Evolutionary conservation across 2,888 invertebrate species (phyloP).

Genomic region (Meganola albula): DNA sequence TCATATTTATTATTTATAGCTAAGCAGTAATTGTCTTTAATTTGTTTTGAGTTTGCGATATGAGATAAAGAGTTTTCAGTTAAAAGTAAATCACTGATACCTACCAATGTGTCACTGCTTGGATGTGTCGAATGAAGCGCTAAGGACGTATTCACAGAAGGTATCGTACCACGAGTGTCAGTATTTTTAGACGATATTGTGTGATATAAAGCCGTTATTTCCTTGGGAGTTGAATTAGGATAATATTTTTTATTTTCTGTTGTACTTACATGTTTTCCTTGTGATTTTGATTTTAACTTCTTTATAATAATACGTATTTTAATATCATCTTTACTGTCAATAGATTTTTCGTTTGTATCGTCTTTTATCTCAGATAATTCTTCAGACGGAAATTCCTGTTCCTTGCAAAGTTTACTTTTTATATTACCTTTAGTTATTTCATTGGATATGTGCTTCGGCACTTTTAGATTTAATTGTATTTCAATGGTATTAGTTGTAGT

Average conservation of each 20-base stretch:
- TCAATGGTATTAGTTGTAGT: constrained; percentile 50
- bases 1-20: constrained; percentile 4
- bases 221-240: constrained; percentile 38
- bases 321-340: constrained; percentile 45
- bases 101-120: neutral
- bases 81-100: too few relatives aligned
- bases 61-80: too few relatives aligned
- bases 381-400: too few relatives aligned
- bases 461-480: constrained; percentile 53
- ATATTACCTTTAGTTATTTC: constrained; percentile 43
- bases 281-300: constrained; percentile 37
- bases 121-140: constrained; percentile 23
- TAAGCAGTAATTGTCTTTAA: neutral
- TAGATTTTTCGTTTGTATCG: constrained; percentile 13
- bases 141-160: constrained; percentile 36
- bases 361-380: constrained; percentile 6
- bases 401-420: too few relatives aligned
- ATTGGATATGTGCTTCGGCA: constrained; percentile 47
- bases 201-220: constrained; percentile 50
- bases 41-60: too few relatives aligned
- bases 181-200: constrained; percentile 55
- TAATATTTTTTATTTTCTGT: constrained; percentile 10
- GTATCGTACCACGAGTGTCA: constrained; percentile 38
- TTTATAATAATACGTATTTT: constrained; percentile 55
- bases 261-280: constrained; percentile 19